Percentiles rank a stretch among this genome's conserved stretches.
phyloP scores from a whole-genome alignment of 1,140 invertebrate genomes.

The Nebria ingens region DNA sequence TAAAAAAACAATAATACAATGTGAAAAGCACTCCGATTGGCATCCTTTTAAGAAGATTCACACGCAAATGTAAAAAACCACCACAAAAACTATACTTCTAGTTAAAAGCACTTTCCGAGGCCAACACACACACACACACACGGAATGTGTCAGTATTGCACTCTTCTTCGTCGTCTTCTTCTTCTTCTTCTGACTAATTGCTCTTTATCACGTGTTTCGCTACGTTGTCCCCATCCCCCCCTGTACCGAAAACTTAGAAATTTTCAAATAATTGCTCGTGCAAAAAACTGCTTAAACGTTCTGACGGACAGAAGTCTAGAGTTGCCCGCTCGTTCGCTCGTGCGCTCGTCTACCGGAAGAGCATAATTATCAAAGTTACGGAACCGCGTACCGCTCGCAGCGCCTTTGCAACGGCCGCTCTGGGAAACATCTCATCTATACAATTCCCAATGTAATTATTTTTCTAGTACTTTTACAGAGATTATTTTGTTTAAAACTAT shows the following conservation, averaged over 20 bases:
- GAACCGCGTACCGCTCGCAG: too few species aligned
- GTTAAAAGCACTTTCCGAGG: neutral
- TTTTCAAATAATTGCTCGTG: constrained; percentile 10
- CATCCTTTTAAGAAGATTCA: neutral
- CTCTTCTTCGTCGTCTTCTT: neutral
- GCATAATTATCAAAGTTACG: constrained; percentile 24
- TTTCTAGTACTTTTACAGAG: too few species aligned
- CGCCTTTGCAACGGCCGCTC: too few species aligned
- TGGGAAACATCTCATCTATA: too few species aligned
- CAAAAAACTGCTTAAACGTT: constrained; percentile 12
- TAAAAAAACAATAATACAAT: too few species aligned
- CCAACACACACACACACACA: neutral
- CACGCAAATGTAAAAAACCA: neutral
- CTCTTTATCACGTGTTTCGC: constrained; percentile 6
- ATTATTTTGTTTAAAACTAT: too few species aligned
- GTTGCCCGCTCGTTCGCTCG: neutral
- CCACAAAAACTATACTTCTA: neutral
- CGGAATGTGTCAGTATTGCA: neutral
- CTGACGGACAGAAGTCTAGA: neutral
- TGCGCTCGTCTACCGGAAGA: constrained; percentile 15
- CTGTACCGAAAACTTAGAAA: constrained; percentile 3
- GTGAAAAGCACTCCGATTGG: neutral
- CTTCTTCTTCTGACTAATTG: constrained; percentile 3
- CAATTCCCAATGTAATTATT: too few species aligned
- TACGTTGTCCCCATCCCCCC: neutral